phyloP scores from a whole-genome alignment of 2,888 invertebrate species.

The Scelioninae gen. 1 region DNA sequence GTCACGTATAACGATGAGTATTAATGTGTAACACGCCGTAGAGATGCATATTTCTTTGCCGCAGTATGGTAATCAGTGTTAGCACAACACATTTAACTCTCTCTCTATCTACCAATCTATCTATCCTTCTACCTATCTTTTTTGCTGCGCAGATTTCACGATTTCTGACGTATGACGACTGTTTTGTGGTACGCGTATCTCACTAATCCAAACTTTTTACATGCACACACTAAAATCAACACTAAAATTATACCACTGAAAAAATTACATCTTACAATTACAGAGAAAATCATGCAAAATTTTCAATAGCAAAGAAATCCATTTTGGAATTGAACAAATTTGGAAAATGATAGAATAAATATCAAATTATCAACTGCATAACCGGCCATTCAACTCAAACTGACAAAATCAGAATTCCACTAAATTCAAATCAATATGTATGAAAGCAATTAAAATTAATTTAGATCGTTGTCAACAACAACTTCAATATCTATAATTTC shows the following conservation, averaged over 20 bases:
- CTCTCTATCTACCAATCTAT: background rate
- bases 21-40: constrained; percentile 39
- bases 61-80: constrained; percentile 36
- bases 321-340: no score
- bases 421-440: no score
- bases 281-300: background rate
- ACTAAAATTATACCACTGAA: constrained; percentile 13
- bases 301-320: no score
- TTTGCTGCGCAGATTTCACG: constrained; percentile 28
- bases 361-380: no score
- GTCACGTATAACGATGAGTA: constrained; percentile 44
- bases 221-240: constrained; percentile 14
- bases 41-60: constrained; percentile 43
- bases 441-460: no score
- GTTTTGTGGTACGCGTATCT: constrained; percentile 24
- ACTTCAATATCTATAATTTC: no score
- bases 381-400: no score
- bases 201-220: constrained; percentile 25
- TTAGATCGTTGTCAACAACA: no score
- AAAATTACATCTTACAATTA: constrained; percentile 1
- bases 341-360: no score
- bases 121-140: constrained; percentile 6
- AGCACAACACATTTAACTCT: constrained; percentile 26
- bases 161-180: constrained; percentile 34
- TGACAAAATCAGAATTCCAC: no score